Percentiles rank a stretch among this genome's conserved stretches.
Evolutionary conservation across 2,113 vertebrate genomes (phyloP).

Genomic region (Microcebus griseorufus): DNA sequence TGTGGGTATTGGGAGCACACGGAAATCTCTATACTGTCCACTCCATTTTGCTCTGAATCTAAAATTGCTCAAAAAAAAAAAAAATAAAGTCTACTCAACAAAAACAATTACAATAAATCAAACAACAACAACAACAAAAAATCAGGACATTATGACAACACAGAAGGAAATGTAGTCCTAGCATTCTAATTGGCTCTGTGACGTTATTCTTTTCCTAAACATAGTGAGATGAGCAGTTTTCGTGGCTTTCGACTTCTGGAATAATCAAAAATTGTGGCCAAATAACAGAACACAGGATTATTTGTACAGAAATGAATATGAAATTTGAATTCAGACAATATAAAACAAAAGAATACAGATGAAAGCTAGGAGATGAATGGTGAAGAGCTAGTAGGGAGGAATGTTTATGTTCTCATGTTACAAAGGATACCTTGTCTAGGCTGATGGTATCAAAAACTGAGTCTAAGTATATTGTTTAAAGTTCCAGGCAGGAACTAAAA

Average conservation of each 20-base stretch:
- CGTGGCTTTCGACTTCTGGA: background rate
- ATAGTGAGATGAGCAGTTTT: background rate
- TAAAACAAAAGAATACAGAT: background rate
- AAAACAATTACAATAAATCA: background rate
- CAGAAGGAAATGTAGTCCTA: background rate
- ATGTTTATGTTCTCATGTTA: background rate
- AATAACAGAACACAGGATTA: background rate
- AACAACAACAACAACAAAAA: background rate
- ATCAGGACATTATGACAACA: background rate
- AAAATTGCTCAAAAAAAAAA: background rate
- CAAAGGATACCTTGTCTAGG: background rate
- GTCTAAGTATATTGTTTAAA: background rate
- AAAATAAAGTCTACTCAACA: background rate
- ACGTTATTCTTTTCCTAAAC: background rate
- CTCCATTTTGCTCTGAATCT: background rate
- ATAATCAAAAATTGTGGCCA: background rate
- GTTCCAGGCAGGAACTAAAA: background rate
- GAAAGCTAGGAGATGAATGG: background rate
- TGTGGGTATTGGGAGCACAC: accelerated
- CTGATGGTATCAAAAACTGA: background rate
- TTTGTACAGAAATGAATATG: background rate
- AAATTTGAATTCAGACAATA: background rate
- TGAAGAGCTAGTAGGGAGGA: background rate
- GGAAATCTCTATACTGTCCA: background rate
- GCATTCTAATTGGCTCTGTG: background rate